Evolutionary conservation across 1,140 invertebrate species (phyloP).

Genomic region (Drosophila aff.): DNA sequence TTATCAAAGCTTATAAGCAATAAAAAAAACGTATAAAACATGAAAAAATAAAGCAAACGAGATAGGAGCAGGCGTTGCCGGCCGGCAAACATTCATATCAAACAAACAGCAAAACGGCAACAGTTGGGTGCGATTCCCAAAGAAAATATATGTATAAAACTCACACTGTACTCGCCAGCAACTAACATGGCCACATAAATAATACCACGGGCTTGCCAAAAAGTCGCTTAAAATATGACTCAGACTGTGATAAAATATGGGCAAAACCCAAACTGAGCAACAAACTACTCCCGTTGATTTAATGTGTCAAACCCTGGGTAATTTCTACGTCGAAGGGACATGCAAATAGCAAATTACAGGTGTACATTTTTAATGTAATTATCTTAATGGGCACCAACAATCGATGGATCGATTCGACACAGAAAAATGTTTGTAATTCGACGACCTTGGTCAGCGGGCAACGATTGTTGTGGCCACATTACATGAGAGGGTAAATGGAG

Average conservation of each 20-base stretch:
- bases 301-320: background rate
- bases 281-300: background rate
- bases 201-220: background rate
- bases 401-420: constrained; percentile 8
- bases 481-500: background rate
- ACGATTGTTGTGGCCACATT: background rate
- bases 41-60: constrained; percentile 13
- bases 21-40: background rate
- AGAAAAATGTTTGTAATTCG: background rate
- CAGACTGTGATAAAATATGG: background rate
- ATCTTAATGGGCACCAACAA: constrained; percentile 7
- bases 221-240: background rate
- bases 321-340: constrained; percentile 7
- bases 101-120: constrained; percentile 7
- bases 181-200: constrained; percentile 26
- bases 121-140: constrained; percentile 12
- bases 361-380: constrained; percentile 9
- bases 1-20: constrained; percentile 20
- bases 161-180: background rate
- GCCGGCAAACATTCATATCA: constrained; percentile 54
- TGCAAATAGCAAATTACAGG: constrained; percentile 27
- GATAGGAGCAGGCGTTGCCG: constrained; percentile 22
- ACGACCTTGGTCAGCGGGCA: constrained; percentile 13
- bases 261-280: background rate
- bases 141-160: background rate